Evolutionary conservation across 2,113 vertebrate genomes (phyloP).

Genomic region (Terrapene triunguis): DNA sequence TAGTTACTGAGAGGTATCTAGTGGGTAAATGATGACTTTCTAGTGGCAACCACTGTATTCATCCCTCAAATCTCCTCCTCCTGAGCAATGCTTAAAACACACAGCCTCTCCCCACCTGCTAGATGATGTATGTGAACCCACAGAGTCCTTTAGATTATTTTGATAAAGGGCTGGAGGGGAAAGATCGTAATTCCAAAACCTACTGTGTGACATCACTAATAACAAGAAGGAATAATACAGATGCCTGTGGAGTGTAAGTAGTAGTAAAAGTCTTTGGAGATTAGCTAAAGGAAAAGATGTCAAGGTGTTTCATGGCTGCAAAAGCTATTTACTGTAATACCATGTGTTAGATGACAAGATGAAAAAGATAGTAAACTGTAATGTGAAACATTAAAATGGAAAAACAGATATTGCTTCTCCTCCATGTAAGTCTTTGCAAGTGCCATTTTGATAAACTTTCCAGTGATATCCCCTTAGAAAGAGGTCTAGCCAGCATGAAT

Average conservation of each 20-base stretch:
- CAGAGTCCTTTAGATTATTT: neutral
- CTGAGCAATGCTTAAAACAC: neutral
- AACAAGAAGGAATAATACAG: neutral
- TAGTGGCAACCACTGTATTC: neutral
- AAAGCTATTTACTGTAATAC: neutral
- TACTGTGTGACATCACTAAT: neutral
- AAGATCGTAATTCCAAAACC: neutral
- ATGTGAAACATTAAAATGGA: neutral
- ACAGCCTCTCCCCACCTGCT: neutral
- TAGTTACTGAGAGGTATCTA: neutral
- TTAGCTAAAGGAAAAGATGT: constrained; percentile 19
- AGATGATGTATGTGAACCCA: neutral
- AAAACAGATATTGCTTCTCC: neutral
- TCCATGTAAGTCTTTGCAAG: neutral
- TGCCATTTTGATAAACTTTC: neutral
- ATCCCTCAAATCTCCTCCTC: neutral
- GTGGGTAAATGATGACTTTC: neutral
- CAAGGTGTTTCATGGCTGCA: constrained; percentile 9
- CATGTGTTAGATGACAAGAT: neutral
- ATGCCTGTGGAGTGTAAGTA: neutral
- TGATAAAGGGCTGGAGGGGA: fast-evolving
- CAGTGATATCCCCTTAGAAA: neutral
- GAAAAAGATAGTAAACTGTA: neutral
- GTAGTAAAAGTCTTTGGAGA: neutral
- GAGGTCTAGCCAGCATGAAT: neutral